A percentile compares a stretch with the other conserved stretches of the same genome.
Evolutionary conservation across 2,113 vertebrate species (phyloP).

Genomic region (Semicossyphus pulcher): DNA sequence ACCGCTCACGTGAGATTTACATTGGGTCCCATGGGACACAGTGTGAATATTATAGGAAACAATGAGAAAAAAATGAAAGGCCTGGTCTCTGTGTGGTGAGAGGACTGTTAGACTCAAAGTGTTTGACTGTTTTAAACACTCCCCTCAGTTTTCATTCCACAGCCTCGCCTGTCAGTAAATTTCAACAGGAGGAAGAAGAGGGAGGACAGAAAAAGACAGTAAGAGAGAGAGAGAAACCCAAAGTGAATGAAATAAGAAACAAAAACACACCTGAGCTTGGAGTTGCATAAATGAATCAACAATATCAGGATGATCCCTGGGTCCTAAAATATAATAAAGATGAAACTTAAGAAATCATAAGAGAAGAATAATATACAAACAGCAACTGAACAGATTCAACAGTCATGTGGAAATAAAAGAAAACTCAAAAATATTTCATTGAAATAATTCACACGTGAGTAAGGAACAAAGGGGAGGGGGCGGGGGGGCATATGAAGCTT

Average conservation of each 20-base stretch:
- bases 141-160: conserved; percentile 74
- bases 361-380: conserved; percentile 97
- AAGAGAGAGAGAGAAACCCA: conserved; percentile 90
- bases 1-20: too few species aligned
- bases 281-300: conserved; percentile 99
- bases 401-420: conserved; percentile 97
- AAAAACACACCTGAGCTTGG: conserved; percentile 99
- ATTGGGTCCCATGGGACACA: too few species aligned
- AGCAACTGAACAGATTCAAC: conserved; percentile 99
- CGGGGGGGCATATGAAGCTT: conserved; percentile 92
- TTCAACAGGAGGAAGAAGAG: conserved; percentile 67
- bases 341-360: conserved; percentile 99
- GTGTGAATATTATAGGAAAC: too few species aligned
- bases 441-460: conserved; percentile 89
- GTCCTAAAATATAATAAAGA: conserved; percentile 99
- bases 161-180: conserved; percentile 69
- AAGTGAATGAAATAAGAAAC: conserved; percentile 99
- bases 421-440: conserved; percentile 84
- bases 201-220: conserved; percentile 67
- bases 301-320: conserved; percentile 99
- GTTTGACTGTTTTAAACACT: conserved; percentile 74
- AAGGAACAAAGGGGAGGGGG: conserved; percentile 87
- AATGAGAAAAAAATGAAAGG: too few species aligned
- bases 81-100: conserved; percentile 28
- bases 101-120: conserved; percentile 69